Base-by-base conservation (phyloP, 2,113 vertebrate species). In the Crotalus helleri region DNA sequence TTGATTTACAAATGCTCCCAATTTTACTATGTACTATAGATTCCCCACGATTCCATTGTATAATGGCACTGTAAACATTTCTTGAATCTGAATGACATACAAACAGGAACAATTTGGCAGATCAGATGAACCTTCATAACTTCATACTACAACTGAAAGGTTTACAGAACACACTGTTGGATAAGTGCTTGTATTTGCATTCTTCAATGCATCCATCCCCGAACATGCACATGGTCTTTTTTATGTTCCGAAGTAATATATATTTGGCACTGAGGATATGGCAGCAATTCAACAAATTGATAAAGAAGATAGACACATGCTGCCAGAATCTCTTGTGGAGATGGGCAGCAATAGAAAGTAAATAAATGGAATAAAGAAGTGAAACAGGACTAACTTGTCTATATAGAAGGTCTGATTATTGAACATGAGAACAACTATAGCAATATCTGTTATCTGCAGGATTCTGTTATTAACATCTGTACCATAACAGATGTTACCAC, bases 401-500 rank as follows among this genome's bases (percentile, higher is more conserved):
- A 23, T 23, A 26, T 4, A 55, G 51, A 39, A 46, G 24, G 1
- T 53, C 29, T 23, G 23, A 17, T 90, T n/a, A 51, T 59, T 85
- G 49, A 23, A 90, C n/a, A 6, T 29, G 19, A 64, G 58, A 87
- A 39, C 33, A 94, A 26, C 58, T 64, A 39, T 21, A 90, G 58
- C 74, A 46, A 26, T 85, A 86, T 91, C 85, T 64, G 53, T 91
- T 89, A 69, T 88, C 58, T 3, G 12, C 64, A 58, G 74, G 33
- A 87, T 94, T 59, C 24, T 69, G 58, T 90, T 94, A 55, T 44
- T 90, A 74, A 74, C 12, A 24, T 57, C 57, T 90, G 74, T 8
- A 86, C 13, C 29, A 55, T 17, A 92, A 90, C 93, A 92, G 74
- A 55, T 74, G 81, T 87, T 94, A 39, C 54, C 49, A 51, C 33